Conservation (phyloP, 2,113 vertebrate genomes). For the Condylura cristata region DNA sequence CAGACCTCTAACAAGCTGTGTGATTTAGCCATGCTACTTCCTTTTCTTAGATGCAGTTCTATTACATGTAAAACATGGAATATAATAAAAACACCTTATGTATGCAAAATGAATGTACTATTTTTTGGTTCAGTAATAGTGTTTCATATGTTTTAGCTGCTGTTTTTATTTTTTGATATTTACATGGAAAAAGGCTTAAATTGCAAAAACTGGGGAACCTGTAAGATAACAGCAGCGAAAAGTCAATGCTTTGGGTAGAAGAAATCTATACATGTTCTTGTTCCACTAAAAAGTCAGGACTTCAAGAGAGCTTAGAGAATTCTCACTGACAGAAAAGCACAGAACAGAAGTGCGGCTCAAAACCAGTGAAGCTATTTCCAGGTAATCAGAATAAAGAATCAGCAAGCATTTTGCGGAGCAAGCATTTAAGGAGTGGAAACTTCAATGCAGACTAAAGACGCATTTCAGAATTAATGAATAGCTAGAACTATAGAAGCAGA, state of each 20-base stretch:
- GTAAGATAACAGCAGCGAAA: background rate
- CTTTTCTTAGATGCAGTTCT: background rate
- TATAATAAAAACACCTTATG: background rate
- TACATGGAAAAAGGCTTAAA: background rate
- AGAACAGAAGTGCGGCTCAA: background rate
- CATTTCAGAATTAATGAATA: background rate
- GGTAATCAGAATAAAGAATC: background rate
- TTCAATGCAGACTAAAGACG: background rate
- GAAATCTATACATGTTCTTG: background rate
- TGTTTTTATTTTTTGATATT: slow-evolving; percentile 35
- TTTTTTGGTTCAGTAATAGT: background rate
- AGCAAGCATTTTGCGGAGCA: background rate
- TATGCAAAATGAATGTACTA: background rate
- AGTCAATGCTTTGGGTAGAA: background rate
- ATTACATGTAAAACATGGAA: background rate
- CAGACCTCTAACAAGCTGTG: background rate
- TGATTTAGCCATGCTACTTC: background rate
- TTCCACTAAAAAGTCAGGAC: background rate
- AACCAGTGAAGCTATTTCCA: background rate
- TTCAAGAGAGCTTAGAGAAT: background rate
- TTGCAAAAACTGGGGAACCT: background rate
- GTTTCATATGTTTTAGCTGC: background rate
- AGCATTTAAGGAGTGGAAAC: background rate
- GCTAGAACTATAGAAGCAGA: background rate
- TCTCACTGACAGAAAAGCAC: background rate